A percentile compares a stretch with the other conserved stretches of the same genome.
Conservation (phyloP, 2,113 vertebrate genomes). For the Amazona guildingii region DNA sequence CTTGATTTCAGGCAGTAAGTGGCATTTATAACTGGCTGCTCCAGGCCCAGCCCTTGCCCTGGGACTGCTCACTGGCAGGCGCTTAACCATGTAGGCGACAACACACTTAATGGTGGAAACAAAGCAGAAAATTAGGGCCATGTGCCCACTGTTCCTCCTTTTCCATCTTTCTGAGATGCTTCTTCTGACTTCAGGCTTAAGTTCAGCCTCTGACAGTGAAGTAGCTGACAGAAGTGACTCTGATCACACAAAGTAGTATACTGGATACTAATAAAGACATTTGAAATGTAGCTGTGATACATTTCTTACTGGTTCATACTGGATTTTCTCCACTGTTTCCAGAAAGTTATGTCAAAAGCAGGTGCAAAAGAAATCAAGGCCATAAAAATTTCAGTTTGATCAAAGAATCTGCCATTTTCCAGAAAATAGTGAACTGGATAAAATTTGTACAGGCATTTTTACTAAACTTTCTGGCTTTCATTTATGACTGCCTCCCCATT, state of each 20-base stretch:
- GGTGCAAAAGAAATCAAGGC: not conserved
- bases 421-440: not conserved
- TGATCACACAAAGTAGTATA: not conserved
- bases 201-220: not conserved
- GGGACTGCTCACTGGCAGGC: fast-evolving
- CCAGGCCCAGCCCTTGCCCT: not conserved
- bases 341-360: not conserved
- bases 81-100: not conserved
- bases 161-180: not conserved
- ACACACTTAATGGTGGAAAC: not conserved
- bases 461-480: not conserved
- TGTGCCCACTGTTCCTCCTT: fast-evolving
- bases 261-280: not conserved
- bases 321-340: not conserved
- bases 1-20: not conserved
- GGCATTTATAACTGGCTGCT: not conserved
- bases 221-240: not conserved
- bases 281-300: not conserved
- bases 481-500: not conserved
- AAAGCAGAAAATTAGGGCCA: not conserved
- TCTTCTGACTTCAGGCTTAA: not conserved
- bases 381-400: not conserved
- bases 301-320: not conserved
- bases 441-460: not conserved
- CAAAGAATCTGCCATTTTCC: not conserved